Percentiles rank a stretch among this genome's conserved stretches.
These are phyloP conservation scores for Lasius fuliginosus DNA, from an alignment of 2,888 invertebrate species.

Conservation along the genomic window DNA sequence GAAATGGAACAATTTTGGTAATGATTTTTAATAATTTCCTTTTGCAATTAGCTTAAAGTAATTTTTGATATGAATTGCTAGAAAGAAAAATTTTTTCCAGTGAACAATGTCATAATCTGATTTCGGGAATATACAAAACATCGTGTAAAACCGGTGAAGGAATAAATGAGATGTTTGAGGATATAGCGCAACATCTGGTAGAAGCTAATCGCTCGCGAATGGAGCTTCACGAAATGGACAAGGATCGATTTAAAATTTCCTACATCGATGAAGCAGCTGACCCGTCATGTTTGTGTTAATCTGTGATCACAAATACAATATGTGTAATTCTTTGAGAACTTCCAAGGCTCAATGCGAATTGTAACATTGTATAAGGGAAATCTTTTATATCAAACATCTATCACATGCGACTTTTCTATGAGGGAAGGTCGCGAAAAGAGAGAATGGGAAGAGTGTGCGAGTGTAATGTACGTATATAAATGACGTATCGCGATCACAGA, in stretches of 20 bases:
- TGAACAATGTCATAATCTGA: conserved; percentile 96
- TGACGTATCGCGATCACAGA: conserved; percentile 11
- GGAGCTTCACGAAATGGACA: conserved; percentile 93
- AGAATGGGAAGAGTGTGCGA: conserved; percentile 15
- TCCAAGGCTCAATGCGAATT: conserved; percentile 38
- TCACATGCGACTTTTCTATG: conserved; percentile 62
- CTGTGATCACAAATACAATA: background rate
- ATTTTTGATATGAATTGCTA: background rate
- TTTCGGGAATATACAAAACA: conserved; percentile 95
- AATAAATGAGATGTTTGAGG: conserved; percentile 96
- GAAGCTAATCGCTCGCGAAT: conserved; percentile 94
- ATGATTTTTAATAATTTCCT: background rate
- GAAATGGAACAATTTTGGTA: conserved; percentile 96
- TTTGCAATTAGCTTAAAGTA: background rate
- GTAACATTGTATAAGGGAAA: conserved; percentile 28
- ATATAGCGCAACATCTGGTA: conserved; percentile 94
- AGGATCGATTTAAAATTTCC: conserved; percentile 92
- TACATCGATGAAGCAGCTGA: conserved; percentile 88
- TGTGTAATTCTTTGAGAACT: conserved; percentile 35
- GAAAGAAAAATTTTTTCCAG: conserved; percentile 86
- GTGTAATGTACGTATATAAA: conserved; percentile 36
- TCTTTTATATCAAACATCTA: conserved; percentile 61
- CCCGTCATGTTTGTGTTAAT: conserved; percentile 87
- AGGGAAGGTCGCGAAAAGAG: conserved; percentile 38
- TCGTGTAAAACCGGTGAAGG: conserved; percentile 96